Evolutionary conservation across 1,140 invertebrate genomes (phyloP), one percentile per base, ranked within the genome.

Genomic region (Diorhabda elongata): DNA sequence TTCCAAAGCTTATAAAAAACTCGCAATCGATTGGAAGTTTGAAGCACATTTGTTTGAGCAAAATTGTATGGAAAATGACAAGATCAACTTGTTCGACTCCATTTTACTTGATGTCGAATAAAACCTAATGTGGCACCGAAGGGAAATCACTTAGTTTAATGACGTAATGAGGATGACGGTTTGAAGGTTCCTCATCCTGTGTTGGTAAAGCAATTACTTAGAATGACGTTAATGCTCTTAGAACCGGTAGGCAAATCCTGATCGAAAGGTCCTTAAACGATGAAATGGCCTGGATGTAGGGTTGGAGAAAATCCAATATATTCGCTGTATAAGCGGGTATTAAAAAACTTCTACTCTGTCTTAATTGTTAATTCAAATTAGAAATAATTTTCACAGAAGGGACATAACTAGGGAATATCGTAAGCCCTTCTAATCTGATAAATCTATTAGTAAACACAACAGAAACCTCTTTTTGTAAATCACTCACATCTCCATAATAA

Each of bases 131-230:
- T 4, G 47, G n/a, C 47, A 8, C 47, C 47, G 47, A 52, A 52
- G 47, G 47, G n/a, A 52, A 52, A 52, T 52, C 47, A 52, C 47
- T 52, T 52, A 52, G 47, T 52, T n/a, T 52, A 52, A 52, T 52
- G 47, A 8, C 47, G 47, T 52, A 52, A 52, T 52, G 47, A 52
- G 47, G 47, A 52, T 52, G 47, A 52, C 47, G 47, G 47, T 52
- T 52, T 52, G 47, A 52, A 52, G 47, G 47, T 52, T 52, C 47
- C n/a, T 52, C 47, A n/a, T 52, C 47, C 47, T 52, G 47, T 52
- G 6, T 52, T 52, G 47, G 47, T 52, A 52, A 52, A 52, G 47
- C 47, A 52, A 52, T 52, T 52, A 52, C 47, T 52, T 52, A 52
- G 47, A n/a, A 52, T 52, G 47, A 52, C 47, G 47, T n/a, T 52